These are phyloP conservation scores for Oncorhynchus keta DNA, from an alignment of 2,113 vertebrate species.

Conservation along the genomic window DNA sequence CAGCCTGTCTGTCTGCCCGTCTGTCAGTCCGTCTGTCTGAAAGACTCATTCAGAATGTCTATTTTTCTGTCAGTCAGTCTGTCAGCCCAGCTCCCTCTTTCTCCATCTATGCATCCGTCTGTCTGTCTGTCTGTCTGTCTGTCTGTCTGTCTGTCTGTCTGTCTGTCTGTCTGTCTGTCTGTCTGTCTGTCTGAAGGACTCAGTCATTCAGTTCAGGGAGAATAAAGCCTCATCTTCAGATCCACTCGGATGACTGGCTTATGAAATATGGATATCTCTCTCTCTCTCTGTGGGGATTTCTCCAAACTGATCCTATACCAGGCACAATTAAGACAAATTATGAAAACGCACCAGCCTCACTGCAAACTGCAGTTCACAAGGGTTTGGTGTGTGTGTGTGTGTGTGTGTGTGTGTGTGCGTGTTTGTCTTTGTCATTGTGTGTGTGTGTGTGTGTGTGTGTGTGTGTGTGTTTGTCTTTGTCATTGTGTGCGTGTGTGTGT, in stretches of 20 bases:
- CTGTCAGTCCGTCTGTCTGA: too few species aligned
- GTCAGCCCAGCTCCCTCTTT: neutral
- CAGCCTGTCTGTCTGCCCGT: too few species aligned
- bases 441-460: too few species aligned
- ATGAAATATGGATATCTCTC: slow-evolving; percentile 71
- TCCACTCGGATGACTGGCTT: slow-evolving; percentile 50
- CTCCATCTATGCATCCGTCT: neutral
- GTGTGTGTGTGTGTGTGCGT: too few species aligned
- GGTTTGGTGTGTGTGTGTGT: neutral
- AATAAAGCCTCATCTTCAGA: slow-evolving; percentile 61
- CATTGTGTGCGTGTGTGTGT: too few species aligned
- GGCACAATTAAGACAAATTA: slow-evolving; percentile 73
- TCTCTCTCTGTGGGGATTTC: slow-evolving; percentile 53
- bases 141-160: too few species aligned
- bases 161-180: neutral
- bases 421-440: too few species aligned
- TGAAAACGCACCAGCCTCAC: slow-evolving; percentile 63
- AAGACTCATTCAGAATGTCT: too few species aligned
- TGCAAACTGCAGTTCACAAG: slow-evolving; percentile 30
- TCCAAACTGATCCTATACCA: slow-evolving; percentile 61
- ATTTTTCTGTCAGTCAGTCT: too few species aligned
- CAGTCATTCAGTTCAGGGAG: slow-evolving; percentile 44
- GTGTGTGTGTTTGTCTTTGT: too few species aligned
- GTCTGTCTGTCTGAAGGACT: neutral
- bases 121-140: too few species aligned